A percentile compares a stretch with the other conserved stretches of the same genome.
Evolutionary conservation across 1,140 invertebrate genomes (phyloP).

Genomic region (Oreohelix idahoensis): DNA sequence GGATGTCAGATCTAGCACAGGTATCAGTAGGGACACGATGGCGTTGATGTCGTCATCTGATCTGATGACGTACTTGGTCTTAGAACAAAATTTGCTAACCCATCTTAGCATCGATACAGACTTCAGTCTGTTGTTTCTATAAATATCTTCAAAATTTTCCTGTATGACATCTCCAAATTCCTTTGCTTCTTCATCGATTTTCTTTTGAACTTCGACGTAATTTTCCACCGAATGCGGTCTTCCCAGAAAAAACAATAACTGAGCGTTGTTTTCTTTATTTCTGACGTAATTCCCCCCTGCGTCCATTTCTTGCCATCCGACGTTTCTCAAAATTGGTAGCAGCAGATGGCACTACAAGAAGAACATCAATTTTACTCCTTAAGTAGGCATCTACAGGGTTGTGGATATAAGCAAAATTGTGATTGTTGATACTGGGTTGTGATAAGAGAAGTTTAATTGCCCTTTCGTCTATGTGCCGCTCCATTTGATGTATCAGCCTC

Average conservation of each 20-base stretch:
- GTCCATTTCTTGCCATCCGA: not conserved
- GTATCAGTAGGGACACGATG: not conserved
- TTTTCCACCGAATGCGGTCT: not conserved
- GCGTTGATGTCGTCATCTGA: slow-evolving; percentile 15
- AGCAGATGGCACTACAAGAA: too few relatives aligned
- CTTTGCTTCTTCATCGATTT: slow-evolving; percentile 5
- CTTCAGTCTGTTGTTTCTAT: too few relatives aligned
- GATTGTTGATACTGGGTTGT: too few relatives aligned
- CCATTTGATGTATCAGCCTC: too few relatives aligned
- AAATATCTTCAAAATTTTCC: slow-evolving; percentile 17
- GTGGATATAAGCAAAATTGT: too few relatives aligned
- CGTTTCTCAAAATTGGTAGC: too few relatives aligned
- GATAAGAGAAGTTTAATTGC: not conserved
- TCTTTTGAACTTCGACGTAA: not conserved
- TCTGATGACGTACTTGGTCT: not conserved
- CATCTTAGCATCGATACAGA: too few relatives aligned
- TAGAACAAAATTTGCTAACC: too few relatives aligned
- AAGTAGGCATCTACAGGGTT: not conserved
- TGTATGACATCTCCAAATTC: too few relatives aligned
- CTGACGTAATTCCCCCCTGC: not conserved
- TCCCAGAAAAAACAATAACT: too few relatives aligned
- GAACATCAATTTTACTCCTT: not conserved
- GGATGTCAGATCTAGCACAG: not conserved
- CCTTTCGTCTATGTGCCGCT: too few relatives aligned
- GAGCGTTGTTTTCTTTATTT: too few relatives aligned